phyloP scores from a whole-genome alignment of 2,797 vertebrate species.

The Geranospiza caerulescens region DNA sequence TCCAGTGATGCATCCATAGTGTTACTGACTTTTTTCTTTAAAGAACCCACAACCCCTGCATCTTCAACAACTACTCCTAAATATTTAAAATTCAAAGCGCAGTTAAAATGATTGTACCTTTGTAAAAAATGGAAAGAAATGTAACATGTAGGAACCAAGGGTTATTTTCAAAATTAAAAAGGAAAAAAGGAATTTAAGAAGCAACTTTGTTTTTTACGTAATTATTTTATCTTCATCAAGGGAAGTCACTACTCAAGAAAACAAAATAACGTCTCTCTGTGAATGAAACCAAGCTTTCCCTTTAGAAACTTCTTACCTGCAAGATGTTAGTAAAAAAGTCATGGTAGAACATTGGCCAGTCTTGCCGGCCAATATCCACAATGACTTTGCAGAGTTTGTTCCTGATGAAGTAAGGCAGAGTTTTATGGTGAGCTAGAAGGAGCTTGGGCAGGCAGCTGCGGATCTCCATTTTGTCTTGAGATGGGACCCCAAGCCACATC shows the following conservation, averaged over 20 bases:
- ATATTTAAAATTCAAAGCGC: background rate
- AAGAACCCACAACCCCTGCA: background rate
- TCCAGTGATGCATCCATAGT: background rate
- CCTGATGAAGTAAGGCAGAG: constrained; percentile 94
- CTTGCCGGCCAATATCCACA: constrained; percentile 96
- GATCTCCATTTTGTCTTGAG: constrained; percentile 97
- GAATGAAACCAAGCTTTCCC: background rate
- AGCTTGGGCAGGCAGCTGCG: constrained; percentile 96
- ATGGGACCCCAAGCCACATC: constrained; percentile 97
- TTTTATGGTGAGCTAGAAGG: constrained; percentile 92
- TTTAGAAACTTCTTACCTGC: constrained; percentile 79
- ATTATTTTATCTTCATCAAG: background rate
- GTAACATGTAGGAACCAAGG: accelerated
- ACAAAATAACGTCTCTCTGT: background rate
- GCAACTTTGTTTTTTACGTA: background rate
- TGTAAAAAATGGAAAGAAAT: background rate
- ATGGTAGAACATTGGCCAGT: constrained; percentile 99
- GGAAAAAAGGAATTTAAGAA: background rate
- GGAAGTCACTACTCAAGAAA: background rate
- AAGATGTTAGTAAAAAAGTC: constrained; percentile 98
- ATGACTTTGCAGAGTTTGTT: constrained; percentile 99
- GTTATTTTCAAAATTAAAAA: background rate
- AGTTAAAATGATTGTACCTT: background rate
- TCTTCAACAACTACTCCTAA: background rate
- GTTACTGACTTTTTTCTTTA: background rate